A percentile compares a stretch with the other conserved stretches of the same genome.
Conservation (phyloP, 2,113 vertebrate species). For the Micronycteris hirsuta region DNA sequence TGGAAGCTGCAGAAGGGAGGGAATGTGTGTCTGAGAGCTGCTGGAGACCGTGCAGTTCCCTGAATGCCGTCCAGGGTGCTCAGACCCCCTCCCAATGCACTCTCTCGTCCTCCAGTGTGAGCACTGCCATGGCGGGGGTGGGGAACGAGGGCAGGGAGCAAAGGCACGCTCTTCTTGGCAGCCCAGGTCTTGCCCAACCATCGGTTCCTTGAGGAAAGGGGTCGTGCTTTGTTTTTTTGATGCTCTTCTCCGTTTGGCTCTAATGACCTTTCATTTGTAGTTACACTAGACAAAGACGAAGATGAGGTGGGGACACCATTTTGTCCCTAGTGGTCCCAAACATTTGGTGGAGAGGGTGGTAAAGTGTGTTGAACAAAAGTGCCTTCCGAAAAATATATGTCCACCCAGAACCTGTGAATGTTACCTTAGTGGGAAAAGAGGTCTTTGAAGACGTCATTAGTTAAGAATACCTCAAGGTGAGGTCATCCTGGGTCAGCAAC, state of each 20-base stretch:
- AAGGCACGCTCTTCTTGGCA: rapidly evolving
- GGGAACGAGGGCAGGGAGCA: too few relatives aligned
- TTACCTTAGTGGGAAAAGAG: background rate
- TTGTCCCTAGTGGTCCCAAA: background rate
- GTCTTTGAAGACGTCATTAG: background rate
- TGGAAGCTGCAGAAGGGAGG: background rate
- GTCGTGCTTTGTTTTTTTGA: background rate
- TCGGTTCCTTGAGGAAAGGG: background rate
- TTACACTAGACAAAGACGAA: background rate
- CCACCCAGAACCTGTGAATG: background rate
- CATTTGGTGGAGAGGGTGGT: background rate
- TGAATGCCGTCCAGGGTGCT: background rate
- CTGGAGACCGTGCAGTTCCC: background rate
- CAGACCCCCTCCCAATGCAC: background rate
- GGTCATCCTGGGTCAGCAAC: background rate
- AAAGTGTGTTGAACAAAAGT: background rate
- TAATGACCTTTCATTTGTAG: background rate
- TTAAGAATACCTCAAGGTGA: background rate
- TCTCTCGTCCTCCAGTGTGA: background rate
- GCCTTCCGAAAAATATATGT: background rate
- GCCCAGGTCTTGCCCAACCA: background rate
- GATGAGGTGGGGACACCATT: background rate
- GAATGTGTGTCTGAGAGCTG: background rate
- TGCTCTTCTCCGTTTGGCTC: background rate
- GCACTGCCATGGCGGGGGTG: rapidly evolving